Conservation (phyloP, 2,113 vertebrate genomes). For the Tursiops truncatus region DNA sequence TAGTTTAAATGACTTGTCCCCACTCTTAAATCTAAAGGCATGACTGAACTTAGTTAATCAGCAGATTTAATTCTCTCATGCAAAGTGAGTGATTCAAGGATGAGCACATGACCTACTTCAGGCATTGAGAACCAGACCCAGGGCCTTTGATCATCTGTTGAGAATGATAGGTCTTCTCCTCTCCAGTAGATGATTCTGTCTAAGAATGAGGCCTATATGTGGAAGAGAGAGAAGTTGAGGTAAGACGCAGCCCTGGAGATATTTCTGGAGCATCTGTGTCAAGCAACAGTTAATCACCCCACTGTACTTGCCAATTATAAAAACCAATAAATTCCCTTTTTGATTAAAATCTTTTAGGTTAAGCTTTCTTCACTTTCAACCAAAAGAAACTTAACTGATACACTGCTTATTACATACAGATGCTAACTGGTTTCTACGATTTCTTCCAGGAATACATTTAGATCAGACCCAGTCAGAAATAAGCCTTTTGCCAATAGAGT, state of each 20-base stretch:
- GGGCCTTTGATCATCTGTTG: neutral
- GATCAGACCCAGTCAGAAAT: neutral
- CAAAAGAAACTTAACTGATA: conserved; percentile 28
- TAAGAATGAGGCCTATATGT: neutral
- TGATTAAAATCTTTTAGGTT: neutral
- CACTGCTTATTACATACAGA: neutral
- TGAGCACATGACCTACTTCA: neutral
- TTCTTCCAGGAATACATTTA: neutral
- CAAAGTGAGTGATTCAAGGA: neutral
- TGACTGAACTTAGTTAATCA: neutral
- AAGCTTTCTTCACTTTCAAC: conserved; percentile 4
- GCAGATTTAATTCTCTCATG: neutral
- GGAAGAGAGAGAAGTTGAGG: neutral
- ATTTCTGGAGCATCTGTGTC: neutral
- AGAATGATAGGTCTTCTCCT: neutral
- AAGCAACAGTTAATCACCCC: neutral
- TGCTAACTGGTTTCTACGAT: neutral
- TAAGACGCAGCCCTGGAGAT: neutral
- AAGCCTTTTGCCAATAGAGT: neutral
- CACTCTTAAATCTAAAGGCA: neutral
- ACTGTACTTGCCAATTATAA: neutral
- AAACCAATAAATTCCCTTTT: neutral
- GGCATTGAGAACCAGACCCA: neutral
- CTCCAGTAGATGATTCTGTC: neutral
- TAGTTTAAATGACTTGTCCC: neutral